phyloP scores from a whole-genome alignment of 2,797 vertebrate species.

The Hydrophis major region DNA sequence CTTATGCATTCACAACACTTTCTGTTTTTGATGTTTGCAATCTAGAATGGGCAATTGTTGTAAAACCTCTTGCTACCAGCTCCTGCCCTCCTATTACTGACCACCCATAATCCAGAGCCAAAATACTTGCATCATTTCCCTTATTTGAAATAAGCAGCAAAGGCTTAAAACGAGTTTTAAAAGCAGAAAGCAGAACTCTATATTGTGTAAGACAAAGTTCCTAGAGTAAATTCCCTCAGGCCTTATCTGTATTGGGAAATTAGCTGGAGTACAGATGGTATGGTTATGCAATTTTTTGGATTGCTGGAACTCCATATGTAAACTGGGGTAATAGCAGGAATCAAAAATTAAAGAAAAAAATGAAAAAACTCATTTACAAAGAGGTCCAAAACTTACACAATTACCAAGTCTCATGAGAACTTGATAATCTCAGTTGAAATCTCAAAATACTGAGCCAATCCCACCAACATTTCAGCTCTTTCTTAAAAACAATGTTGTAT shows the following conservation, averaged over 20 bases:
- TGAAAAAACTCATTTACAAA: neutral
- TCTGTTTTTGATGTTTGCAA: neutral
- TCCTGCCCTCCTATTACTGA: neutral
- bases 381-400: neutral
- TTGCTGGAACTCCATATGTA: neutral
- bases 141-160: neutral
- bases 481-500: neutral
- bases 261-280: neutral
- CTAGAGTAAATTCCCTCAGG: neutral
- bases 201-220: neutral
- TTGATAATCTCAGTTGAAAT: neutral
- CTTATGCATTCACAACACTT: too few species aligned
- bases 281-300: neutral
- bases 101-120: neutral
- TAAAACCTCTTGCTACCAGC: neutral
- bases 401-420: neutral
- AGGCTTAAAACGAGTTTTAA: neutral
- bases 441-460: neutral
- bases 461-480: neutral
- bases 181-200: neutral
- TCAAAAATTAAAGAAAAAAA: neutral
- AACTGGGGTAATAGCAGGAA: neutral
- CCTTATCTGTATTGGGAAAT: slow-evolving; percentile 3
- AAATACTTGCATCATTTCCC: neutral
- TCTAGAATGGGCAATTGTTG: neutral